Base-by-base conservation (phyloP, 2,113 vertebrate genomes). In the Thalassoma bifasciatum region DNA sequence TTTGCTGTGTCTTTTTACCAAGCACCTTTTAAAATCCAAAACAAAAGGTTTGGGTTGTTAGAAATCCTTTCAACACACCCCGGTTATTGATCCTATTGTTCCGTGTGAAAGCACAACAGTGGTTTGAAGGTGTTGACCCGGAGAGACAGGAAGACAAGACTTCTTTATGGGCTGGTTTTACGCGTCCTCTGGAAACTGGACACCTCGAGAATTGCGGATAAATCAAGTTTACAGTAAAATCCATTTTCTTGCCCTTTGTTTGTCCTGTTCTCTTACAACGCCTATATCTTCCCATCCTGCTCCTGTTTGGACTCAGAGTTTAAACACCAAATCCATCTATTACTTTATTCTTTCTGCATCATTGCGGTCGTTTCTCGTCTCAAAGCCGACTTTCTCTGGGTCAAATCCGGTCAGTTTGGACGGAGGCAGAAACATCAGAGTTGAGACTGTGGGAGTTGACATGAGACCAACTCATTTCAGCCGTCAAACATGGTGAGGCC, bases 201-300 rank as follows among this genome's bases (percentile, higher is more conserved):
- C 75, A 67, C 83, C 69, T 77, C 47, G 51, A 72, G 79, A 86
- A 77, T 42, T 11, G 56, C 42, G 11, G 47, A 85, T 91, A 82
- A 87, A 87, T 90, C 84, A 83, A 22, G 66, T 90, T 88, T 75
- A 88, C 75, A 74, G 75, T 79, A 65, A 91, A 91, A 90, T 91
- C 84, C 69, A 81, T 90, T 83, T 79, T 71, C 70, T 66, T 62
- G 47, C 38, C 51, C 72, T 77, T 59, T 49, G 42, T 36, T 34
- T 65, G 42, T 79, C 69, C 38, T 49, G 22, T 77, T 81, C 34
- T 36, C 66, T 50, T 16, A 13, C 62, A 37, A 73, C 57, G 59
- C 65, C 19, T 26, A 64, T 67, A 56, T 74, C 81, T 51, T 58
- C 47, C 49, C 17, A 50, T 46, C 38, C 13, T 17, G 16, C 51